Conservation (phyloP, 2,888 invertebrate genomes). For the Trilocha varians region DNA sequence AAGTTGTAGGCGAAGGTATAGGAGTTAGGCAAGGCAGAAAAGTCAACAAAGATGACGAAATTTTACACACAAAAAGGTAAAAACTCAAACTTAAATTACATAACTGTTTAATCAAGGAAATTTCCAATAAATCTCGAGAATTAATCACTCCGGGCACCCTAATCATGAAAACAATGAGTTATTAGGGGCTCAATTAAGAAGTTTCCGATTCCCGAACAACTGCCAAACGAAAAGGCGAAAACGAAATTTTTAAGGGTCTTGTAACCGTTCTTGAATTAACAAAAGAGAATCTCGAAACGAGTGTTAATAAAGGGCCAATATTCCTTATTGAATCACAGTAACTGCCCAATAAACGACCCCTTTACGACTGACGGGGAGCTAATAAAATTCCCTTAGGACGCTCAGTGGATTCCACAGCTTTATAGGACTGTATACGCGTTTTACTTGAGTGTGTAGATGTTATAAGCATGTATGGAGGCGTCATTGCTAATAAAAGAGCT, state of each 20-base stretch:
- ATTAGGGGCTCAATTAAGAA: not conserved
- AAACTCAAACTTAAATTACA: too few relatives aligned
- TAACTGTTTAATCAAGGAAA: not conserved
- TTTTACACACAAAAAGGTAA: too few relatives aligned
- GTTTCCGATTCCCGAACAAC: not conserved
- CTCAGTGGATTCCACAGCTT: conserved; percentile 28
- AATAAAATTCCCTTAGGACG: conserved; percentile 32
- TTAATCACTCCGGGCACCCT: not conserved
- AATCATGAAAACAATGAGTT: not conserved
- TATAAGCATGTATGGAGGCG: not conserved
- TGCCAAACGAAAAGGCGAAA: not conserved
- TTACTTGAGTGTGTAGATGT: not conserved
- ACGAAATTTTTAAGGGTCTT: not conserved
- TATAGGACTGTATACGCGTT: not conserved
- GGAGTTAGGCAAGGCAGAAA: too few relatives aligned
- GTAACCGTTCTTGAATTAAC: conserved; percentile 3
- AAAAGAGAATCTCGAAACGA: conserved; percentile 5
- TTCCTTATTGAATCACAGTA: conserved; percentile 48
- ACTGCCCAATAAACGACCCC: conserved; percentile 44
- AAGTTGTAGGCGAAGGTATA: too few relatives aligned
- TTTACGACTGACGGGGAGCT: conserved; percentile 33
- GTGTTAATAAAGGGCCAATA: conserved; percentile 27
- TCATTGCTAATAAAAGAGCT: not conserved
- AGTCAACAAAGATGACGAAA: too few relatives aligned
- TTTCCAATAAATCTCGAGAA: not conserved